These are phyloP conservation scores for Periophthalmodon schlosseri DNA, from an alignment of 2,113 vertebrate genomes.

Conservation along the genomic window DNA sequence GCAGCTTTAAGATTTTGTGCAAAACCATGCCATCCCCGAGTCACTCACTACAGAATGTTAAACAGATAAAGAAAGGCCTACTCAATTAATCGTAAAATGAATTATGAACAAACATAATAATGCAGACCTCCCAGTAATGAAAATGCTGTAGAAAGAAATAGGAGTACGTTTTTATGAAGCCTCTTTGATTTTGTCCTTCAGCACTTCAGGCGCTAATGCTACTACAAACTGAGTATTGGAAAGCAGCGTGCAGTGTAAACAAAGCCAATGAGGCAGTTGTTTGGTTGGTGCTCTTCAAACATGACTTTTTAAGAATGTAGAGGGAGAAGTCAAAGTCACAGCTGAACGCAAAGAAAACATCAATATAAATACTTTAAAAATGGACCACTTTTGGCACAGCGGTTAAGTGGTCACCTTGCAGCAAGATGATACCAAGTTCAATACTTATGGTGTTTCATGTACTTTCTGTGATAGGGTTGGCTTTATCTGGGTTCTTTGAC, in stretches of 20 bases:
- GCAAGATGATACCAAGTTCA: background rate
- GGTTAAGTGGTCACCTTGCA: background rate
- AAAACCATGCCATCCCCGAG: too few relatives aligned
- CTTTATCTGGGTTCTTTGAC: background rate
- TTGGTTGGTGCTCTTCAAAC: slow-evolving; percentile 6
- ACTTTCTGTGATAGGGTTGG: background rate
- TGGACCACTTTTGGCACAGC: background rate
- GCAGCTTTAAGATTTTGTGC: too few relatives aligned
- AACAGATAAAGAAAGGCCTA: background rate
- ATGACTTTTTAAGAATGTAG: slow-evolving; percentile 1
- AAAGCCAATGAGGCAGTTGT: slow-evolving; percentile 33
- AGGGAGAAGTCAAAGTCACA: background rate
- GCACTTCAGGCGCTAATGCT: slow-evolving; percentile 10
- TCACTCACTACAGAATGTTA: too few relatives aligned
- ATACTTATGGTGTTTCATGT: background rate
- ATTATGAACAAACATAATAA: background rate
- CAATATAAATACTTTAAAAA: background rate
- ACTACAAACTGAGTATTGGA: slow-evolving; percentile 15
- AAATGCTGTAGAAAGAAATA: slow-evolving; percentile 9
- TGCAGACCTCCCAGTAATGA: background rate
- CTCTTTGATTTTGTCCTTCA: slow-evolving; percentile 48
- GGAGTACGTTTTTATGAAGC: slow-evolving; percentile 17
- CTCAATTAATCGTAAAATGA: background rate
- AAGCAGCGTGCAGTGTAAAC: slow-evolving; percentile 29
- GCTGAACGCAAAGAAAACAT: background rate